Conservation (phyloP, 2,888 invertebrate species). For the Apodemia duryi region DNA sequence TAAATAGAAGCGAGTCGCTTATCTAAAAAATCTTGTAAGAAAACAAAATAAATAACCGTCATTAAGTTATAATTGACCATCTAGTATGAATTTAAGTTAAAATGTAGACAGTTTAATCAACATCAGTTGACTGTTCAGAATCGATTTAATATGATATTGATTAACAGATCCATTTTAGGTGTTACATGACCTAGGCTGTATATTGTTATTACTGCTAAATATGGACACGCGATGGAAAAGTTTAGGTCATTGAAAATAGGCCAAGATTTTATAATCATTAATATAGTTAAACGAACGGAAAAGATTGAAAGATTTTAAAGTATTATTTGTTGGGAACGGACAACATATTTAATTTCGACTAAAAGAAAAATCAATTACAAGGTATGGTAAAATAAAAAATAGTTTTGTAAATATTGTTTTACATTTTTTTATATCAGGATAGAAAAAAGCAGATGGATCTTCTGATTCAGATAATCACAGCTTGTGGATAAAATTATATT, state of each 20-base stretch:
- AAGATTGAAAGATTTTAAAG: background rate
- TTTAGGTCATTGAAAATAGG: conserved; percentile 12
- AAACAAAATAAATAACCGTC: no score
- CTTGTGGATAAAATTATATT: no score
- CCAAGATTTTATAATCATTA: background rate
- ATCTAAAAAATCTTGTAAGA: no score
- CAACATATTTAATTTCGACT: no score
- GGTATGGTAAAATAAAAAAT: no score
- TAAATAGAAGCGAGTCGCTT: no score
- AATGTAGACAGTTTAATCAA: background rate
- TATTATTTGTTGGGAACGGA: no score
- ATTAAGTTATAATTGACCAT: background rate
- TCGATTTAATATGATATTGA: conserved; percentile 13
- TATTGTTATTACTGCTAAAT: conserved; percentile 12
- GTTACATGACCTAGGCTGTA: conserved; percentile 25
- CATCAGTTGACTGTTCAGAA: background rate
- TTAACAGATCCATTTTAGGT: conserved; percentile 15
- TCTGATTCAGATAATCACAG: no score
- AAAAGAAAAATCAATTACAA: no score
- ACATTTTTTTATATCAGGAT: no score
- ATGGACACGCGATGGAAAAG: conserved; percentile 5
- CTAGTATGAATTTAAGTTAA: background rate
- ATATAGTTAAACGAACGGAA: background rate
- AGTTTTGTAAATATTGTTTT: no score
- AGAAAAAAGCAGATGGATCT: no score